phyloP scores from a whole-genome alignment of 2,113 vertebrate species.

The Scolopax mira region DNA sequence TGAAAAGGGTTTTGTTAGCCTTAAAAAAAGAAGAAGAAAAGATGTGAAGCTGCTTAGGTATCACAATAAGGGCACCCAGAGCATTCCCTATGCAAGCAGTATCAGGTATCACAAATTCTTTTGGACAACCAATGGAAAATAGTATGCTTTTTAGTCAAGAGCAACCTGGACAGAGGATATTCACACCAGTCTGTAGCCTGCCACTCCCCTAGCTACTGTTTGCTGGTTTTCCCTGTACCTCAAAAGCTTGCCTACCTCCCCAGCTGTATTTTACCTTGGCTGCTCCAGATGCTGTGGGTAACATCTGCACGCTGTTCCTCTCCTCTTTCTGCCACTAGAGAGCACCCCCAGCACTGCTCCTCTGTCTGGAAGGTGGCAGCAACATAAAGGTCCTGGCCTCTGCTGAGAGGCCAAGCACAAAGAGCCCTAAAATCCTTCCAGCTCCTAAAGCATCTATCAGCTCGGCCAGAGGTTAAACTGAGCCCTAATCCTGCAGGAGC shows the following conservation, averaged over 20 bases:
- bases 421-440: background rate
- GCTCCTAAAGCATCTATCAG: background rate
- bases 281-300: background rate
- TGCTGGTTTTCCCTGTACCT: background rate
- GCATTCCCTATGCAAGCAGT: background rate
- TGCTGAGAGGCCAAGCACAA: background rate
- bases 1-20: background rate
- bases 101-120: background rate
- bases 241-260: background rate
- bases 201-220: background rate
- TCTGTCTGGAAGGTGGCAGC: background rate
- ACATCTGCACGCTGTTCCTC: background rate
- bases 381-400: background rate
- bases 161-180: background rate
- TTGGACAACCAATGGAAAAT: background rate
- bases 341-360: background rate
- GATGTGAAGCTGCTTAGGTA: background rate
- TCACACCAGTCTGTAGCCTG: background rate
- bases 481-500: background rate
- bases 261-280: background rate
- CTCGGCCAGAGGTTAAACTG: background rate
- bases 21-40: background rate
- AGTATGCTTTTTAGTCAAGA: background rate
- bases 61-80: background rate
- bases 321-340: background rate